A percentile compares a stretch with the other conserved stretches of the same genome.
phyloP scores from a whole-genome alignment of 2,888 invertebrate species.

The Netelia melanura region DNA sequence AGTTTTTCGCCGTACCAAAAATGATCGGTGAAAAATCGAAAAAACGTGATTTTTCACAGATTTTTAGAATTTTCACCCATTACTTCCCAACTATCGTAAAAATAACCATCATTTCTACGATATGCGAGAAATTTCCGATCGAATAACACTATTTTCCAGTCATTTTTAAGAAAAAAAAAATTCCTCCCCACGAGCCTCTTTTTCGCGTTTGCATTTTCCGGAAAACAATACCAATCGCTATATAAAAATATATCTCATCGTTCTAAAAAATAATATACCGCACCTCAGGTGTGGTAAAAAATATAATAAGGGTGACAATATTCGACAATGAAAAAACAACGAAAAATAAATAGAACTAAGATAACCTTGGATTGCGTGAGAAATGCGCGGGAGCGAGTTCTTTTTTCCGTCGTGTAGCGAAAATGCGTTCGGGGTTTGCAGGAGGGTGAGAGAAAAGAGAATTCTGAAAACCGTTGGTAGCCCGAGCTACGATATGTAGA shows the following conservation, averaged over 20 bases:
- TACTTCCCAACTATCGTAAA: too few relatives aligned
- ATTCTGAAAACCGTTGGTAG: slow-evolving; percentile 61
- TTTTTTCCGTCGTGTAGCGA: slow-evolving; percentile 28
- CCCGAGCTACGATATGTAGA: slow-evolving; percentile 44
- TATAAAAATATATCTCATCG: slow-evolving; percentile 55
- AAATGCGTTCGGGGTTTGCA: slow-evolving; percentile 38
- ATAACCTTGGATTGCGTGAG: slow-evolving; percentile 56
- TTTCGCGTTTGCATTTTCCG: too few relatives aligned
- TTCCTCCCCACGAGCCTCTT: too few relatives aligned
- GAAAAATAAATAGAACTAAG: slow-evolving; percentile 34
- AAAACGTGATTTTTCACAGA: too few relatives aligned
- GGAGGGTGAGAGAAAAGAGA: slow-evolving; percentile 27
- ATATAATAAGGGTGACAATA: slow-evolving; percentile 20
- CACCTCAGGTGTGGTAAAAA: not conserved
- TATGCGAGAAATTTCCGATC: too few relatives aligned
- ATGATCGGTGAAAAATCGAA: too few relatives aligned
- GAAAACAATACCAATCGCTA: not conserved
- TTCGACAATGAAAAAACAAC: not conserved
- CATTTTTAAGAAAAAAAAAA: too few relatives aligned
- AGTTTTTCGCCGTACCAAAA: too few relatives aligned
- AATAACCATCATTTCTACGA: too few relatives aligned
- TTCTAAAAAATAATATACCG: not conserved
- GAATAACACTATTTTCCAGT: too few relatives aligned
- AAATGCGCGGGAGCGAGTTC: slow-evolving; percentile 41
- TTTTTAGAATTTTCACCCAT: too few relatives aligned